phyloP scores from a whole-genome alignment of 2,797 vertebrate genomes.

The Ctenopoma kingsleyae region DNA sequence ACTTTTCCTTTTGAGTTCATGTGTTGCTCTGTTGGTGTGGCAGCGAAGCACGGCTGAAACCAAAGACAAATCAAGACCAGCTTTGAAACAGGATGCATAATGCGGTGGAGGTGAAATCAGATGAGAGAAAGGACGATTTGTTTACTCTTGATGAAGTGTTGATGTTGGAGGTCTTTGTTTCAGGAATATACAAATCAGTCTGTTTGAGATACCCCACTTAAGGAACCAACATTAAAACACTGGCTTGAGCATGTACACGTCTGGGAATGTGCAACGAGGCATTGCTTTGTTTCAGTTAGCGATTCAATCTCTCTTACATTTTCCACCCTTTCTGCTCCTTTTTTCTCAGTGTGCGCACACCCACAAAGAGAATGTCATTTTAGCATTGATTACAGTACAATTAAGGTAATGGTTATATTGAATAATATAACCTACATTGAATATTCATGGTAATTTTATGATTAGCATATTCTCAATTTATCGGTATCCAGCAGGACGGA shows the following conservation, averaged over 20 bases:
- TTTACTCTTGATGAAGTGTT: conserved; percentile 80
- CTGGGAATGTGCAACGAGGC: conserved; percentile 56
- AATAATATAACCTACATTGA: conserved; percentile 63
- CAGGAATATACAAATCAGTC: conserved; percentile 83
- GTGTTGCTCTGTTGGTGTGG: conserved; percentile 62
- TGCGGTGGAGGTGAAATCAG: conserved; percentile 72
- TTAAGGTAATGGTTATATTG: conserved; percentile 64
- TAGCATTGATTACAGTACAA: conserved; percentile 68
- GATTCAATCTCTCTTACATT: conserved; percentile 45
- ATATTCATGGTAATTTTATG: conserved; percentile 62
- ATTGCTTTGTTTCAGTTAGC: conserved; percentile 58
- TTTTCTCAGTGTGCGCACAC: conserved; percentile 25
- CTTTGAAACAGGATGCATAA: conserved; percentile 73
- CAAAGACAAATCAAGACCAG: conserved; percentile 79
- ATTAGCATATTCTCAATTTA: conserved; percentile 64
- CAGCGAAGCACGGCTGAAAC: conserved; percentile 62
- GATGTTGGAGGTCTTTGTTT: conserved; percentile 81
- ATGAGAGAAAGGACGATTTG: conserved; percentile 71
- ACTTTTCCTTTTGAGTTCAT: conserved; percentile 69
- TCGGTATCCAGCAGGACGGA: conserved; percentile 49
- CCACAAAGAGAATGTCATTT: conserved; percentile 49
- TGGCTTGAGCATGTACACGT: conserved; percentile 56
- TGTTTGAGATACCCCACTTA: conserved; percentile 75
- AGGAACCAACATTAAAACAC: conserved; percentile 59
- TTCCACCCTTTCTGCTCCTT: conserved; percentile 41